These are phyloP conservation scores for Apteryx owenii DNA, from an alignment of 2,113 vertebrate genomes.

Conservation along the genomic window DNA sequence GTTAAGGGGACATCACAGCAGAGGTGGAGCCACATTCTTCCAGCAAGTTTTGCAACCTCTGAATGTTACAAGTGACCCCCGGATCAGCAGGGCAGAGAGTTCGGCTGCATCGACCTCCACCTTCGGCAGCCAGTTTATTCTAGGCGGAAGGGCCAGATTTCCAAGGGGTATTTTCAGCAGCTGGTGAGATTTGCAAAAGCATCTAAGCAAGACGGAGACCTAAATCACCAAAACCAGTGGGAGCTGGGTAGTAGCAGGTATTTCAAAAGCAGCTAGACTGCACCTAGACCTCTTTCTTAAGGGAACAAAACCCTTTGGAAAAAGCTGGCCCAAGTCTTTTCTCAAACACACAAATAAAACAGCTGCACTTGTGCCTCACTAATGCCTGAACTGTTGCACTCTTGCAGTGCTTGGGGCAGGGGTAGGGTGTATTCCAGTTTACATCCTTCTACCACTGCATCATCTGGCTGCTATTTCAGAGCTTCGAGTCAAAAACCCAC, in stretches of 20 bases:
- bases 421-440: background rate
- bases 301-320: no score
- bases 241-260: background rate
- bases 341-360: background rate
- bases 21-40: background rate
- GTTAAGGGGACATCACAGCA: background rate
- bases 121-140: background rate
- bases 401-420: background rate
- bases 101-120: background rate
- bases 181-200: background rate
- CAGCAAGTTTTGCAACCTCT: background rate
- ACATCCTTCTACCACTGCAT: background rate
- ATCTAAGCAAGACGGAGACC: background rate
- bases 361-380: background rate
- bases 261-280: no score
- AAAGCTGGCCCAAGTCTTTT: no score
- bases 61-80: accelerated
- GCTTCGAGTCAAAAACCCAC: background rate
- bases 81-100: background rate
- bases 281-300: no score
- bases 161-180: background rate
- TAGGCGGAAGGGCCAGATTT: background rate
- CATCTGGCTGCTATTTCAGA: background rate
- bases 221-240: accelerated
- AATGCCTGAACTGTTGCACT: accelerated